phyloP scores from a whole-genome alignment of 2,888 invertebrate genomes.

The Clepsis dumicolana region DNA sequence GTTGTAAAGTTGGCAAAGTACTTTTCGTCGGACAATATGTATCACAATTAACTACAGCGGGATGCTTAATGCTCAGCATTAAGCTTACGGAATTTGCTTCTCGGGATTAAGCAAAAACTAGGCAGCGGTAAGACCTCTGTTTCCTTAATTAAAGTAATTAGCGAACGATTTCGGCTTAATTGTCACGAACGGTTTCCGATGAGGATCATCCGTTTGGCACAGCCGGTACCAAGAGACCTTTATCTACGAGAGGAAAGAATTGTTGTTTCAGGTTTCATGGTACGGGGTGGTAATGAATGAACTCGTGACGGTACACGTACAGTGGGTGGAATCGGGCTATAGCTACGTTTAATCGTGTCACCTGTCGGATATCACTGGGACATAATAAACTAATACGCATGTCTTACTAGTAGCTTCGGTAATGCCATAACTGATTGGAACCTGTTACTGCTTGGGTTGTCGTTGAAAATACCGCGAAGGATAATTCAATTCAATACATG shows the following conservation, averaged over 20 bases:
- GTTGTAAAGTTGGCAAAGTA: neutral
- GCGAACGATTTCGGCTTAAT: conserved; percentile 79
- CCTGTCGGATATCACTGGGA: conserved; percentile 31
- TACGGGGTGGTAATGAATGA: conserved; percentile 39
- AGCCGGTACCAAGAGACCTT: conserved; percentile 32
- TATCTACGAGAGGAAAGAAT: neutral
- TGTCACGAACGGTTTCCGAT: conserved; percentile 72
- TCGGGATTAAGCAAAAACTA: conserved; percentile 61
- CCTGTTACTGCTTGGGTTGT: neutral
- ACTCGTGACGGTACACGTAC: conserved; percentile 29
- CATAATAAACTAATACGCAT: neutral
- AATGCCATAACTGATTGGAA: conserved; percentile 10
- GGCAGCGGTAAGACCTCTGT: conserved; percentile 68
- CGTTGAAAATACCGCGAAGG: conserved; percentile 20
- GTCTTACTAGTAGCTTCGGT: neutral
- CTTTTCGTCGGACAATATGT: neutral
- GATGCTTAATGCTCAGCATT: conserved; percentile 59
- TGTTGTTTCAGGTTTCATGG: conserved; percentile 4
- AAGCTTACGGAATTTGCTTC: conserved; percentile 64
- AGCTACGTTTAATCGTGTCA: conserved; percentile 40
- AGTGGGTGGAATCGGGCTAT: conserved; percentile 34
- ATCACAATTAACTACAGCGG: conserved; percentile 32
- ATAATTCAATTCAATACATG: neutral
- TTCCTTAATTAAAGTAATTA: conserved; percentile 84
- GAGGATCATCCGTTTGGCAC: conserved; percentile 62